Conservation (phyloP, 2,797 vertebrate species). For the Telmatherina bonti region DNA sequence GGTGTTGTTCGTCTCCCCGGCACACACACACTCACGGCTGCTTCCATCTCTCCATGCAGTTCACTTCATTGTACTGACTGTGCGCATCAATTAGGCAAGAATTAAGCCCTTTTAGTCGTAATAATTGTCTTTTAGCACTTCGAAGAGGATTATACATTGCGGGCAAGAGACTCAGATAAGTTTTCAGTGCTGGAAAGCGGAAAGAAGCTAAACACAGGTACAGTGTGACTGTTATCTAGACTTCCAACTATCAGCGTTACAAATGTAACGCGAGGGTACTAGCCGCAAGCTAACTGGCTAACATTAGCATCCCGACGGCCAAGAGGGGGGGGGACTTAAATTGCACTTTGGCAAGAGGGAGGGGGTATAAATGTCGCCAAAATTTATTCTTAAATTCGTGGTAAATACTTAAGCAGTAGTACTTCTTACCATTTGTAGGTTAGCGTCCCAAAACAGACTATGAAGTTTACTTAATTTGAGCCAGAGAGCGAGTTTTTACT, state of each 20-base stretch:
- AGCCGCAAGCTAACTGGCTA: conserved; percentile 79
- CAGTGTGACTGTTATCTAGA: conserved; percentile 68
- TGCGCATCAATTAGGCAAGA: conserved; percentile 68
- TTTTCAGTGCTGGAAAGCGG: conserved; percentile 60
- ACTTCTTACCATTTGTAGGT: background rate
- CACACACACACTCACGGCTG: conserved; percentile 63
- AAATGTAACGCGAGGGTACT: conserved; percentile 70
- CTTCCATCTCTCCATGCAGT: conserved; percentile 68
- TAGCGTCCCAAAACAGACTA: background rate
- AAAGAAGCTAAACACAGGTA: conserved; percentile 67
- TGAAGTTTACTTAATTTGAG: conserved; percentile 31
- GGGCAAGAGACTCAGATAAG: conserved; percentile 44
- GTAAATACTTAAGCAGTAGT: background rate
- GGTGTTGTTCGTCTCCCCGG: conserved; percentile 76
- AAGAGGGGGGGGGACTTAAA: conserved; percentile 49
- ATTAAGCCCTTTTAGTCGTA: conserved; percentile 41
- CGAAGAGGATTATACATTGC: conserved; percentile 22
- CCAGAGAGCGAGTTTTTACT: conserved; percentile 38
- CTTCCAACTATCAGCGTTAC: conserved; percentile 80
- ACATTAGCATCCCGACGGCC: conserved; percentile 65
- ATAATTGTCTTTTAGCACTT: background rate
- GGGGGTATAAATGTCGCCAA: background rate
- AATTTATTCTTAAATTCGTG: background rate
- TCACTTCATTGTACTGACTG: conserved; percentile 75
- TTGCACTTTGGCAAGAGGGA: conserved; percentile 42